Conservation (phyloP, 2,113 vertebrate species). For the Meleagris gallopavo region DNA sequence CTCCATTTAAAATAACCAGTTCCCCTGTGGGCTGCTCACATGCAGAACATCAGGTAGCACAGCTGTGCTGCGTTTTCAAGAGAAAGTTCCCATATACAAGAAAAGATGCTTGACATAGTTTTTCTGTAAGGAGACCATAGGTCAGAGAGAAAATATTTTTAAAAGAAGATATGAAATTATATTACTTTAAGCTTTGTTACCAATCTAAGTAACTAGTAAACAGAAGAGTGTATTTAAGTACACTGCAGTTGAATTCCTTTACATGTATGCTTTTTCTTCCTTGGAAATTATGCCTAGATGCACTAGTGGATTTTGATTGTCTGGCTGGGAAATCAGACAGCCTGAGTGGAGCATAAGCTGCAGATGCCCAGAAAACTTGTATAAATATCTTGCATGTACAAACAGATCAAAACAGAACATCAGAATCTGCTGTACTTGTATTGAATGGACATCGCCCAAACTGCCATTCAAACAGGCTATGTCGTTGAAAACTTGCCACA, state of each 20-base stretch:
- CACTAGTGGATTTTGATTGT: not conserved
- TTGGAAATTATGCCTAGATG: not conserved
- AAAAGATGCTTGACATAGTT: not conserved
- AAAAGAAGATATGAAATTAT: not conserved
- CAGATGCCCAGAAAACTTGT: not conserved
- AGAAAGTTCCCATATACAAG: not conserved
- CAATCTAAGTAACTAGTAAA: not conserved
- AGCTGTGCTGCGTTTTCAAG: not conserved
- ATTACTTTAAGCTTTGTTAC: not conserved
- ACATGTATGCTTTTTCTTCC: not conserved
- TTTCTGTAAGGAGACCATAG: not conserved
- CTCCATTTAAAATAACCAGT: not conserved
- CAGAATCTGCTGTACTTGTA: not conserved
- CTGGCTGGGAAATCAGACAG: not conserved
- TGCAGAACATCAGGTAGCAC: not conserved
- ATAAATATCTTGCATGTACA: not conserved
- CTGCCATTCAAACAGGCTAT: not conserved
- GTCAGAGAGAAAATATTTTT: not conserved
- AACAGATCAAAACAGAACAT: not conserved
- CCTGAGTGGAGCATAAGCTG: not conserved
- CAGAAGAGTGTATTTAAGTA: not conserved
- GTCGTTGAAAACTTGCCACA: not conserved
- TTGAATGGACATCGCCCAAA: not conserved
- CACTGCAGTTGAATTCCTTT: not conserved
- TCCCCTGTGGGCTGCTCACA: not conserved